These are phyloP conservation scores for Antechinus flavipes DNA, from an alignment of 2,113 vertebrate genomes.

Conservation along the genomic window DNA sequence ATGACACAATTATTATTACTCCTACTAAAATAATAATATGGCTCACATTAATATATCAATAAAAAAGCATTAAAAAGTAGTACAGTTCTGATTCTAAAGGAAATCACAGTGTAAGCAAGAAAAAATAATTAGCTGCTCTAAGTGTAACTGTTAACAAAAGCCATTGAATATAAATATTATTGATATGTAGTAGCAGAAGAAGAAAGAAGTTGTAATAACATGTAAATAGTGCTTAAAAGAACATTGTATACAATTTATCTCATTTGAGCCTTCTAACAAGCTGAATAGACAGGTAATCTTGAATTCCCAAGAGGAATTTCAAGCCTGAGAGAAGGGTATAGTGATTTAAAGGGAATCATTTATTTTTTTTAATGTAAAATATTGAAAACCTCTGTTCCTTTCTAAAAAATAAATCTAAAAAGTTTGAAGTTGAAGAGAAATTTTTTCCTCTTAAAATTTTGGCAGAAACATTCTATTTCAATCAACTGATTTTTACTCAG, in stretches of 20 bases:
- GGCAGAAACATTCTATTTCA: too few relatives aligned
- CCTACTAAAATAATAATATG: too few relatives aligned
- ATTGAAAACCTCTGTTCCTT: neutral
- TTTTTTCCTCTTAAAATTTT: neutral
- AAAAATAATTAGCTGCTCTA: slow-evolving; percentile 9
- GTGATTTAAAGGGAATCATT: neutral
- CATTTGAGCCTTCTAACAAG: neutral
- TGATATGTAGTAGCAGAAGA: too few relatives aligned
- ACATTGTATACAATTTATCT: neutral
- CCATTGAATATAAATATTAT: slow-evolving; percentile 1
- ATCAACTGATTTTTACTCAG: neutral
- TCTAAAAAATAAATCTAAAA: neutral
- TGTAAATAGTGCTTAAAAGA: neutral
- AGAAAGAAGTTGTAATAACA: too few relatives aligned
- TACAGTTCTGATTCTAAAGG: neutral
- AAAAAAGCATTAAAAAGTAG: too few relatives aligned
- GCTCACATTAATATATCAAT: too few relatives aligned
- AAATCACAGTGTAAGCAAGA: neutral
- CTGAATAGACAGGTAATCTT: neutral
- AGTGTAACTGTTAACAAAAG: neutral
- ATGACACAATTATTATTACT: too few relatives aligned
- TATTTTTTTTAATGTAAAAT: too few relatives aligned
- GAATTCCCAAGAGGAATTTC: neutral
- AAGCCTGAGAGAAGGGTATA: neutral
- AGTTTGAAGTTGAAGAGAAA: neutral